Evolutionary conservation across 2,888 invertebrate genomes (phyloP), one percentile per base, ranked within the genome.

Genomic region (Drosophila buzzatii): DNA sequence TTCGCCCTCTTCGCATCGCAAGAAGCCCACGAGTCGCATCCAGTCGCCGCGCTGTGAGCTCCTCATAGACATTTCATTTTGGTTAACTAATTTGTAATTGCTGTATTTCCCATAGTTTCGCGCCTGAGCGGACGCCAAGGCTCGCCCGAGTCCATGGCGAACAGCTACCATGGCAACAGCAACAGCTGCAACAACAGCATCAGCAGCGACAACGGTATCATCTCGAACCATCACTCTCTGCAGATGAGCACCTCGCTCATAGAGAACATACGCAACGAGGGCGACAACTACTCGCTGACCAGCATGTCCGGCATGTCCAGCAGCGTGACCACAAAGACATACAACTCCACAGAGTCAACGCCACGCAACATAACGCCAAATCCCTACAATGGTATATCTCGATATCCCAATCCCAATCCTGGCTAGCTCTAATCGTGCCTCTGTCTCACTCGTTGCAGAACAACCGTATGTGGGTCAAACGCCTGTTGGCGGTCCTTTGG

Each of bases 81-180:
- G 27, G 33, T 57, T 44, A 1, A 20, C 14, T 16, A 2, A 44
- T 53, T 73, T 27, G 80, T 89, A 60, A 58, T 90, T 41, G 12
- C 33, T 68, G 14, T 39, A 8, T n/a, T 49, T 18, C 23, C 8
- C 14, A 0, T 27, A 94, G 94, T 92, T 92, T 93, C 94, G 5
- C 91, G 93, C 41, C 77, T 94, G 33, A 91, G 92, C 64, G 93
- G 92, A 16, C 92, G 93, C 56, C 92, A 93, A 69, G 94, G 94
- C 41, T 96, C 96, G 0, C 96, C 96, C 0, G 97, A 97, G 92
- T 95, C 96, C 12, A 95, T 97, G 94, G 94, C 95, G 1, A 94
- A 95, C 14, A 96, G 96, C 91, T 96, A 95, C 93, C 96, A 96
- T 91, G 93, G 93, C 4, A 93, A 93, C 31, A 91, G 93, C 4